Conservation (phyloP, 1,140 invertebrate species). For the Pinna nobilis region DNA sequence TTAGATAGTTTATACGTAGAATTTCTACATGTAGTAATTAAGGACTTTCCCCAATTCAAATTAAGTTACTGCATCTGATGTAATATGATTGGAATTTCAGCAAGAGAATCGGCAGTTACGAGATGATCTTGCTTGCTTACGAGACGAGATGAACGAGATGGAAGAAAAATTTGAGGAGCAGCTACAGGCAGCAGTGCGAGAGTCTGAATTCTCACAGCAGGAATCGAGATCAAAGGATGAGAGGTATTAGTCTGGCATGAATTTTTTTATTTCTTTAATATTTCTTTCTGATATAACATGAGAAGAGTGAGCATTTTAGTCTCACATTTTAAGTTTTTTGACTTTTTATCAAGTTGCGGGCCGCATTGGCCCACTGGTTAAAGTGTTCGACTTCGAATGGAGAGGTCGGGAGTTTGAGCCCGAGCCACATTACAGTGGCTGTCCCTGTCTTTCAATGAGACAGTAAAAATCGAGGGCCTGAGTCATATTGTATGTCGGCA, state of each 20-base stretch:
- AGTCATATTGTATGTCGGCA: no score
- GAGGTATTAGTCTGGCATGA: conserved; percentile 1
- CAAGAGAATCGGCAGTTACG: conserved; percentile 41
- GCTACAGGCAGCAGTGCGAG: conserved; percentile 29
- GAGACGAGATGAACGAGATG: conserved; percentile 47
- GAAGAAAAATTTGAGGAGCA: conserved; percentile 46
- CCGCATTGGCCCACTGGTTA: no score
- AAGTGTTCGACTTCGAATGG: no score
- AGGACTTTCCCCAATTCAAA: background rate
- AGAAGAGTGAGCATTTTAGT: no score
- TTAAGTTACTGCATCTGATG: background rate
- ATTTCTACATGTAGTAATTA: background rate
- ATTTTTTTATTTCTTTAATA: background rate
- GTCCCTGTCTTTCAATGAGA: no score
- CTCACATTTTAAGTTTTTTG: no score
- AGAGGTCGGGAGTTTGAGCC: background rate
- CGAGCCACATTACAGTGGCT: no score
- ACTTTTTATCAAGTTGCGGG: background rate
- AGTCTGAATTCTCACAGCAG: conserved; percentile 38
- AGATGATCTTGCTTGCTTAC: conserved; percentile 32
- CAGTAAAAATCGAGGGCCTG: no score
- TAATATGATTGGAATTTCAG: conserved; percentile 18
- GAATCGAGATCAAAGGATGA: conserved; percentile 33
- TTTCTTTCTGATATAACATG: background rate
- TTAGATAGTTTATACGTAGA: background rate